These are phyloP conservation scores for Zhuqinia jingwanae DNA, from an alignment of 2,888 invertebrate species.

Conservation along the genomic window DNA sequence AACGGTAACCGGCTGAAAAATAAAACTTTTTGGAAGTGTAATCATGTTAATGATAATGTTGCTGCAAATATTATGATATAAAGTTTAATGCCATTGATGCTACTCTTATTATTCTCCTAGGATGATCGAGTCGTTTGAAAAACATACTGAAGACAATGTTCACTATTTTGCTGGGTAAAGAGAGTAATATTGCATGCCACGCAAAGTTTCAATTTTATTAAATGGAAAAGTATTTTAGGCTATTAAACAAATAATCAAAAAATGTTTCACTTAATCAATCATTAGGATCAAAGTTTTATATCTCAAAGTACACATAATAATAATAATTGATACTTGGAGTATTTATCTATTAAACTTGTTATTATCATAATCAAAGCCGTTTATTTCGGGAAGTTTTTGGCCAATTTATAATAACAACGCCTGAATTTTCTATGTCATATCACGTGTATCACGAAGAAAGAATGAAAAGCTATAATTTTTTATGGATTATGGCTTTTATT, in stretches of 20 bases:
- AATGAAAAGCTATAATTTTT: no score
- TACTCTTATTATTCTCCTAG: constrained; percentile 20
- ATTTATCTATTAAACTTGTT: not conserved
- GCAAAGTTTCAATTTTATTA: no score
- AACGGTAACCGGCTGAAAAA: constrained; percentile 17
- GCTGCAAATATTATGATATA: not conserved
- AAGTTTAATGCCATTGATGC: not conserved
- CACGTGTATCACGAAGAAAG: no score
- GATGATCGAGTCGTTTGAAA: constrained; percentile 33
- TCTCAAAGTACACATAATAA: not conserved
- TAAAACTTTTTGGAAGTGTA: not conserved
- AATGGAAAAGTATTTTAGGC: no score
- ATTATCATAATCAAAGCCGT: not conserved
- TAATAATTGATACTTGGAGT: not conserved
- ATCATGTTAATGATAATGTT: not conserved
- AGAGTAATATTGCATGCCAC: no score
- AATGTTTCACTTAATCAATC: no score
- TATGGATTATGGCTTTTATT: no score
- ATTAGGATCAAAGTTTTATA: not conserved
- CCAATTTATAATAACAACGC: no score
- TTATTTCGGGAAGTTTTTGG: no score
- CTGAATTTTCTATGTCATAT: no score
- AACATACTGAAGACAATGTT: constrained; percentile 20
- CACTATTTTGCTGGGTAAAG: constrained; percentile 35
- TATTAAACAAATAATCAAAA: no score